Percentiles rank a stretch among this genome's conserved stretches.
Conservation (phyloP, 2,797 vertebrate genomes). For the Uromys caudimaculatus region DNA sequence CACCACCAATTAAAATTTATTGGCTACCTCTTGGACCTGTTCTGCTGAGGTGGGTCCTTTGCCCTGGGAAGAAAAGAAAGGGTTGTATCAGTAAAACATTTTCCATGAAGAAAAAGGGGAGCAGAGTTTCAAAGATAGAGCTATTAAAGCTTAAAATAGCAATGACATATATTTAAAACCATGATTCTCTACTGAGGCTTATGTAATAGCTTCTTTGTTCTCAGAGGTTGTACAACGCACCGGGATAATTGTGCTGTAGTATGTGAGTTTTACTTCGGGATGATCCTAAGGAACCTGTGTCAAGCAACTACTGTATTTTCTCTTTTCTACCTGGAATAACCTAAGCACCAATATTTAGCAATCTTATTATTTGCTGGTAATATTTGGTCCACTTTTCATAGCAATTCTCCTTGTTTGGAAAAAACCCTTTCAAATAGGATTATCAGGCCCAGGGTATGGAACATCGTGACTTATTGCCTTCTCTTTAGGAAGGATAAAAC, state of each 20-base stretch:
- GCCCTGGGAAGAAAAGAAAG: background rate
- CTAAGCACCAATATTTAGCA: slow-evolving; percentile 19
- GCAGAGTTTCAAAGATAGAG: slow-evolving; percentile 67
- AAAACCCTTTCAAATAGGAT: slow-evolving; percentile 21
- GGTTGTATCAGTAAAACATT: slow-evolving; percentile 49
- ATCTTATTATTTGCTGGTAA: background rate
- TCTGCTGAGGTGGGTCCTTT: slow-evolving; percentile 65
- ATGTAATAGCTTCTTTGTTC: slow-evolving; percentile 42
- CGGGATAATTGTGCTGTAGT: slow-evolving; percentile 29
- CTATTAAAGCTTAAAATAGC: slow-evolving; percentile 71
- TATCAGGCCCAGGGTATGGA: background rate
- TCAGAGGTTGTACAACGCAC: background rate
- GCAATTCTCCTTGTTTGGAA: slow-evolving; percentile 23
- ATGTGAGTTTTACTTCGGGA: slow-evolving; percentile 34
- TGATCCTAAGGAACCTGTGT: background rate
- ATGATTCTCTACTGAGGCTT: slow-evolving; percentile 36
- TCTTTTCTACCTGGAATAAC: slow-evolving; percentile 8
- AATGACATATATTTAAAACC: slow-evolving; percentile 62
- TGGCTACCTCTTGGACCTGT: slow-evolving; percentile 11
- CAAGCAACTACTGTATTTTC: slow-evolving; percentile 37
- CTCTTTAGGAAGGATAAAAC: slow-evolving; percentile 35
- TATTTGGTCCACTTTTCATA: background rate
- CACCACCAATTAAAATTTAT: slow-evolving; percentile 78
- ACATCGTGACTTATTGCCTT: background rate
- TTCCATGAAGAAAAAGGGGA: slow-evolving; percentile 58